phyloP scores from a whole-genome alignment of 2,797 vertebrate species.

The Miichthys miiuy region DNA sequence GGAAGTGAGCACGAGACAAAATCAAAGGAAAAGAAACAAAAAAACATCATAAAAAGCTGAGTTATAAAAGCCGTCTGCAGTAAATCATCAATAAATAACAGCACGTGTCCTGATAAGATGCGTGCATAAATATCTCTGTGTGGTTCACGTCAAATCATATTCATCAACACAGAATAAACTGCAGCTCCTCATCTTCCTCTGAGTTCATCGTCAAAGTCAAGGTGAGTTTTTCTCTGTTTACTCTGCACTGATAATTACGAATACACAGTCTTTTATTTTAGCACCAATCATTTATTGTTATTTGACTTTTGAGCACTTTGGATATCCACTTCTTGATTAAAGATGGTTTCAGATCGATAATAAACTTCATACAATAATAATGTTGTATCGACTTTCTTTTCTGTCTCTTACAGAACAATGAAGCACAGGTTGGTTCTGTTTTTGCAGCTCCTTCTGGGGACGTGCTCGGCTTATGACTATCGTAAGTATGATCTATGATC shows the following conservation, averaged over 20 bases:
- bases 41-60: background rate
- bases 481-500: conserved; percentile 21
- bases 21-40: background rate
- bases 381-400: background rate
- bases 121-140: conserved; percentile 28
- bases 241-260: background rate
- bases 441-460: conserved; percentile 4
- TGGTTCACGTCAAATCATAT: background rate
- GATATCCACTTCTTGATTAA: no score
- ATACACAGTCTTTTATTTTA: background rate
- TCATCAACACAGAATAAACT: background rate
- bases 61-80: no score
- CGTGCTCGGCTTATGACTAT: background rate
- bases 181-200: background rate
- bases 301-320: background rate
- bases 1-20: no score
- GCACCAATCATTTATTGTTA: background rate
- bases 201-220: background rate
- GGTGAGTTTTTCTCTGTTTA: background rate
- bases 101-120: background rate
- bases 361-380: background rate
- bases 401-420: conserved; percentile 37
- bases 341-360: background rate
- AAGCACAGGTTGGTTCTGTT: background rate
- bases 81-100: conserved; percentile 20